phyloP scores from a whole-genome alignment of 2,113 vertebrate genomes.

The Podarcis raffonei region DNA sequence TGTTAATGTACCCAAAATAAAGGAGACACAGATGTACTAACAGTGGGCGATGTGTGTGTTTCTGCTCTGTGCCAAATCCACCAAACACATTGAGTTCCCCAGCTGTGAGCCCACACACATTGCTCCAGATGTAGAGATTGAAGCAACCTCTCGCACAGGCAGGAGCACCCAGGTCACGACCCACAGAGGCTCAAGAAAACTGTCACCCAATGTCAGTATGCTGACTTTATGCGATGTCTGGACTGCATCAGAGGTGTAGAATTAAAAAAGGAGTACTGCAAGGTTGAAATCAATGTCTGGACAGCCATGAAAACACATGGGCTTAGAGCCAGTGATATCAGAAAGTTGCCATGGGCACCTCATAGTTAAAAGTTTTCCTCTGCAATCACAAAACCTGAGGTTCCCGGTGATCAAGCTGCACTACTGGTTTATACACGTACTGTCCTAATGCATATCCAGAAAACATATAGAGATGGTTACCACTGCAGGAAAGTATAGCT shows the following conservation, averaged over 20 bases:
- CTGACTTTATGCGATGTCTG: background rate
- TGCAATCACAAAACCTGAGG: background rate
- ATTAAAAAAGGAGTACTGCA: background rate
- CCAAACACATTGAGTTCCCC: background rate
- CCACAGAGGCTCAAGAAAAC: background rate
- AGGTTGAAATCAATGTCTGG: background rate
- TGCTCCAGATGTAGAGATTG: background rate
- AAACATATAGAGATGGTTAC: background rate
- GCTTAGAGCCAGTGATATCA: background rate
- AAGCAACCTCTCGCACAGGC: background rate
- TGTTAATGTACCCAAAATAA: slow-evolving; percentile 20
- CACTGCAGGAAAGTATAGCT: background rate
- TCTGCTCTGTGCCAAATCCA: background rate
- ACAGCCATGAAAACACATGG: background rate
- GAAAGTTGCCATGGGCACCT: background rate
- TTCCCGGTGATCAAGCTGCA: background rate
- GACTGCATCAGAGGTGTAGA: background rate
- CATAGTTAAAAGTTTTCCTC: background rate
- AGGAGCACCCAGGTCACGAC: background rate
- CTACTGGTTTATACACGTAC: no score
- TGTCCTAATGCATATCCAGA: no score
- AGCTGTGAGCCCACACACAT: background rate
- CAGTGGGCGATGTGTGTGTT: background rate
- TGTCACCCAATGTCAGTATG: background rate
- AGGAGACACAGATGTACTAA: slow-evolving; percentile 1